Evolutionary conservation across 2,113 vertebrate genomes (phyloP).

Genomic region (Sorex araneus): DNA sequence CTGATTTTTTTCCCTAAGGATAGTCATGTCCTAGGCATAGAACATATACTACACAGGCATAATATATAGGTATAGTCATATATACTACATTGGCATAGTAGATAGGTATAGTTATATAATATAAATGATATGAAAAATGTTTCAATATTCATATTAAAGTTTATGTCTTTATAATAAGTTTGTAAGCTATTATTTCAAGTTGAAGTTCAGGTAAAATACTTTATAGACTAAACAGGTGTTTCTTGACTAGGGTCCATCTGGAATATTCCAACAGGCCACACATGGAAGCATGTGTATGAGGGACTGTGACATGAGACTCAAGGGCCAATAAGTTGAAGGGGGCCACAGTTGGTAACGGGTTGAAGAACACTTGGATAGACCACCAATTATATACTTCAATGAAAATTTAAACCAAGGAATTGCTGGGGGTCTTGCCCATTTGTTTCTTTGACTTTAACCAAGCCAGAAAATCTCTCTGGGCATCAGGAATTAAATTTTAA

Average conservation of each 20-base stretch:
- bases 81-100: background rate
- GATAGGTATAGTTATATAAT: background rate
- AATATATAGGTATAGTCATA: background rate
- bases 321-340: too few relatives aligned
- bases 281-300: too few relatives aligned
- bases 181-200: slow-evolving; percentile 36
- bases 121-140: background rate
- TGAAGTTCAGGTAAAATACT: background rate
- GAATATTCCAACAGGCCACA: too few relatives aligned
- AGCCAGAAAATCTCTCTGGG: background rate
- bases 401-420: background rate
- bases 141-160: background rate
- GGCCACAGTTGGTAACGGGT: too few relatives aligned
- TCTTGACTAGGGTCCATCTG: too few relatives aligned
- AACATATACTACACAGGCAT: background rate
- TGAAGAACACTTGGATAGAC: too few relatives aligned
- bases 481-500: background rate
- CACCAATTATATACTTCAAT: background rate
- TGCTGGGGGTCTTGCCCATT: background rate
- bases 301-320: too few relatives aligned
- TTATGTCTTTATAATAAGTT: background rate
- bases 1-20: background rate
- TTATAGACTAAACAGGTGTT: background rate
- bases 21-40: background rate
- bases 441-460: background rate